Base-by-base conservation (phyloP, 1,140 invertebrate genomes). In the Lamellibrachia luymesi region DNA sequence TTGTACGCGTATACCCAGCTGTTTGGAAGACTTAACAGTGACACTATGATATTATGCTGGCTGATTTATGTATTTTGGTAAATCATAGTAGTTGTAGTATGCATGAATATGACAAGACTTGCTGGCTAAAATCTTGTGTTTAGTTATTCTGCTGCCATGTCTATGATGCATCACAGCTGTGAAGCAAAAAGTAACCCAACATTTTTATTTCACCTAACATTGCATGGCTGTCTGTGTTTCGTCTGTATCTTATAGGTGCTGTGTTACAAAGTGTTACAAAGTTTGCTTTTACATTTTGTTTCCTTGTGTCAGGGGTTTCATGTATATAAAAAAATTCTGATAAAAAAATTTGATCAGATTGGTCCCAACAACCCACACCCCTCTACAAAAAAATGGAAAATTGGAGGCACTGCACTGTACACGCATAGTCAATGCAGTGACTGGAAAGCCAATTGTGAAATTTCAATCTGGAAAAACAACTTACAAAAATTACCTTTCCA, bases 261-360 rank as follows among this genome's bases (percentile, higher is more conserved):
- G 89, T 50, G 38, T 22, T n/a, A 2, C 49, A 91, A 91, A 50
- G 89, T 50, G 38, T 22, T n/a, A 2, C 49, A 91, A 91, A 50
- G 38, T 91, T 49, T n/a, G 13, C 91, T n/a, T 91, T 91, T 91
- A 22, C 91, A 91, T 51, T 91, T 91, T 91, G 49, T 13, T 50
- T 49, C 8, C 49, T 51, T 91, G 91, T 91, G 89, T 90, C 89
- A 90, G 17, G 27, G 17, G 17, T 17, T 27, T 22, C 17, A 22
- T 27, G 17, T 1, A 90, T 22, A 90, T 90, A 90, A 22, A 22
- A 0, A 90, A 90, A 90, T 27, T 22, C 27, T 90, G 89, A 90
- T 90, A 17, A 90, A 90, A 90, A 90, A 22, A 90, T 1, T 90
- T 90, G 27, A 38, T 38, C 38, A 1, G 38, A 38, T 38, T 38